Evolutionary conservation across 2,797 vertebrate genomes (phyloP), one percentile per base, ranked within the genome.

Genomic region (Enteromius fasciolatus): DNA sequence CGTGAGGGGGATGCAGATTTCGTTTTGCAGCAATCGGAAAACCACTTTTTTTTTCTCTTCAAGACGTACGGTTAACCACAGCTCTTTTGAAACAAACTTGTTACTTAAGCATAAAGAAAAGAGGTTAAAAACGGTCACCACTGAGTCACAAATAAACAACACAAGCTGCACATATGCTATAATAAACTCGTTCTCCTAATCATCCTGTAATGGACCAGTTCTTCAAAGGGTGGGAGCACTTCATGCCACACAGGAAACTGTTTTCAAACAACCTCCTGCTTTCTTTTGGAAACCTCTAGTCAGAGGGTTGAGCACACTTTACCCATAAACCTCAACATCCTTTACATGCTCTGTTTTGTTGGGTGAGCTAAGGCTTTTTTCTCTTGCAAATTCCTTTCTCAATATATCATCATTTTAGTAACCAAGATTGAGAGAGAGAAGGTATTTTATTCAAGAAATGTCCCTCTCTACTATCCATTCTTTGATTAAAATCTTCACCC

Each of bases 311-410:
- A 77, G 76, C 33, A 63, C 54, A 64, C 57, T 80, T 72, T 33
- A 84, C 80, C 73, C 33, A 48, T 80, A 68, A 73, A 48, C 77
- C 63, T 54, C 50, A 57, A 70, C 15, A 68, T 23, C 12, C 28
- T 59, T 10, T 63, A 41, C 66, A 77, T 83, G 8, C n/a, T 44
- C 5, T 39, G n/a, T 81, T 74, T 18, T 73, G 54, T 50, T 41
- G 28, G 54, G 28, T 54, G 3, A 20, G 57, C 67, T 46, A 15
- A 23, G 50, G 5, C 28, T 75, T 54, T 11, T 64, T 66, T 14
- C 66, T 76, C 46, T 50, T 80, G 61, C 46, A 23, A 64, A 81
- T 84, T 86, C 86, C 82, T 88, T 78, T 88, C 89, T 86, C 76
- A 83, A 84, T 59, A 70, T 64, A 57, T 75, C 50, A 41, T 52